These are phyloP conservation scores for Aproaerema taeniolella DNA, from an alignment of 2,888 invertebrate species.

Conservation along the genomic window DNA sequence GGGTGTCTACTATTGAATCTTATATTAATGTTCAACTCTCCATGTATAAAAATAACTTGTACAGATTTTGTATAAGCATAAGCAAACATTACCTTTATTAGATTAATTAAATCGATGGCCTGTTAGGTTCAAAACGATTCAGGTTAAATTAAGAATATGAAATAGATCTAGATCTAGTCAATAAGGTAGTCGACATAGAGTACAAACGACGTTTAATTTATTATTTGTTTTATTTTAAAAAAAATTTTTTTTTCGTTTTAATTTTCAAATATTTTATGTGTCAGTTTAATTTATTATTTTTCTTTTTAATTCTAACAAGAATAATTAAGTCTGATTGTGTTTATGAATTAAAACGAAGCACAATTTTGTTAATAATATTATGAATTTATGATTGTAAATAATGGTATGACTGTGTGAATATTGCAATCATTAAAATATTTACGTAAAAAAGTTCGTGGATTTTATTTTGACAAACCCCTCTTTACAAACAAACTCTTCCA, in stretches of 20 bases:
- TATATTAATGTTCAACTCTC: too few species aligned
- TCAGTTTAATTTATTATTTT: slow-evolving; percentile 6
- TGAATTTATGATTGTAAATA: slow-evolving; percentile 69
- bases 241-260: slow-evolving; percentile 21
- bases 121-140: slow-evolving; percentile 15
- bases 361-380: slow-evolving; percentile 69
- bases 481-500: too few species aligned
- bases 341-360: slow-evolving; percentile 46
- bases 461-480: too few species aligned
- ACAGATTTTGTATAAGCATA: too few species aligned
- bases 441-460: slow-evolving; percentile 46
- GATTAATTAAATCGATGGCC: too few species aligned
- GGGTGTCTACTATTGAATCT: too few species aligned
- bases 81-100: too few species aligned
- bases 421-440: slow-evolving; percentile 72
- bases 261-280: too few species aligned
- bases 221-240: neutral
- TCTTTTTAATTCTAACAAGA: slow-evolving; percentile 35
- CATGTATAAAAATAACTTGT: too few species aligned
- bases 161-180: slow-evolving; percentile 33
- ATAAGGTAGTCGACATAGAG: slow-evolving; percentile 49
- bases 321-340: slow-evolving; percentile 34
- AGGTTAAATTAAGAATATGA: slow-evolving; percentile 21
- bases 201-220: slow-evolving; percentile 36
- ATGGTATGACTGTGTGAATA: slow-evolving; percentile 71